Evolutionary conservation across 2,888 invertebrate genomes (phyloP), one percentile per base, ranked within the genome.

Genomic region (Nomada fucata): DNA sequence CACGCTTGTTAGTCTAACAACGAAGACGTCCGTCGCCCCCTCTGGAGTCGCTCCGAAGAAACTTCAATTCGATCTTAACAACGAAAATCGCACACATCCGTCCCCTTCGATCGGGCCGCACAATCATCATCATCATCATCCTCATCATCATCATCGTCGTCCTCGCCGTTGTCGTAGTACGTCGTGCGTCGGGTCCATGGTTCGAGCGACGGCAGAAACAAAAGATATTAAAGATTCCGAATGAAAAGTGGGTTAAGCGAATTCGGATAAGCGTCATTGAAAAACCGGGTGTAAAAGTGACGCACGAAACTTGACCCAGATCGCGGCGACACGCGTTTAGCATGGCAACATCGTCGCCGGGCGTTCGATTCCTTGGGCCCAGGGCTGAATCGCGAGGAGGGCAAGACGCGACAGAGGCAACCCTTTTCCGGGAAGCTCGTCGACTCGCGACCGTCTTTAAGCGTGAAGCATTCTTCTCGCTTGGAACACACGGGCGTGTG

Each of bases 251-350:
- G 77, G 67, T 63, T 69, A 59, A 50, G 15, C 52, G 50, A 72
- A 67, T 50, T 68, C 60, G 55, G 53, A 53, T 53, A 50, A 84
- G 50, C 63, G 72, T 76, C 74, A 74, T 79, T 84, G 82, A 85
- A 79, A 57, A 67, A 74, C 67, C 18, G 60, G 50, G 70, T 68
- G 75, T 63, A 85, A 84, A 86, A 84, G 64, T 75, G 76, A 79
- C 76, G 67, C 65, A 76, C 85, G 84, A 61, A 71, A 86, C 88
- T 86, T 88, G 88, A 88, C 88, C 88, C 65, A 76, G 64, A 82
- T 88, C 77, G 59, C 26, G 70, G 86, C 74, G 60, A 73, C 79
- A 82, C 85, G 83, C 79, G 88, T 61, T 83, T 55, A 67, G 81
- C 70, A 65, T 88, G 72, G 55, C 60, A 55, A 87, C 83, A 79